Evolutionary conservation across 2,888 invertebrate genomes (phyloP), one percentile per base, ranked within the genome.

Genomic region (Synanthedon vespiformis): DNA sequence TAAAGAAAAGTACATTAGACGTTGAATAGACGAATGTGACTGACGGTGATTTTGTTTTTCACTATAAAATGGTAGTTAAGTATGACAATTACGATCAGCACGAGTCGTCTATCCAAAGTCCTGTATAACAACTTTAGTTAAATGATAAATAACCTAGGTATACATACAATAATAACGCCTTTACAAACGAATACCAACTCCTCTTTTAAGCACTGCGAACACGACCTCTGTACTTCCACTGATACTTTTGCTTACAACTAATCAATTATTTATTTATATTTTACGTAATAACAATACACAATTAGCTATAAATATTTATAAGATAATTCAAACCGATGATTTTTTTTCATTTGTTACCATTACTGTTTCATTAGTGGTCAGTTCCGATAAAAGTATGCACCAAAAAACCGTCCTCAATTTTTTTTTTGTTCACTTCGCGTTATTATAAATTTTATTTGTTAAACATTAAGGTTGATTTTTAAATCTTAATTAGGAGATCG

Each of bases 271-370:
- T 84, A 82, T 84, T 86, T 86, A 85, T 86, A 84, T 84, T 34
- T 83, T 86, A 86, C 81, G 83, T 84, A 80, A 83, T 87, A 87
- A 87, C 87, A 87, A 86, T 87, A 87, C 86, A 87, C 87, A 86
- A 84, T 87, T 87, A 86, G 86, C 87, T 87, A 87, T 87, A 87
- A 87, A 87, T 87, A 87, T 86, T 82, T 86, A 86, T 87, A 87
- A 72, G 85, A 81, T 84, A 83, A 84, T 85, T 86, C 77, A 84
- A 87, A 85, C 83, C 77, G 70, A 77, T 22, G 22, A 22, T 22
- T 22, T 56, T 56, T 83, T 52, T 11, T 54, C 81, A 80, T 84
- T 34, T 81, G 82, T 83, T 82, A 80, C 70, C 69, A 73, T 72
- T 76, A 76, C 74, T 73, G 73, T 75, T 75, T 71, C 72, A 74